Conservation (phyloP, 2,113 vertebrate genomes). For the Oreochromis spilurus region DNA sequence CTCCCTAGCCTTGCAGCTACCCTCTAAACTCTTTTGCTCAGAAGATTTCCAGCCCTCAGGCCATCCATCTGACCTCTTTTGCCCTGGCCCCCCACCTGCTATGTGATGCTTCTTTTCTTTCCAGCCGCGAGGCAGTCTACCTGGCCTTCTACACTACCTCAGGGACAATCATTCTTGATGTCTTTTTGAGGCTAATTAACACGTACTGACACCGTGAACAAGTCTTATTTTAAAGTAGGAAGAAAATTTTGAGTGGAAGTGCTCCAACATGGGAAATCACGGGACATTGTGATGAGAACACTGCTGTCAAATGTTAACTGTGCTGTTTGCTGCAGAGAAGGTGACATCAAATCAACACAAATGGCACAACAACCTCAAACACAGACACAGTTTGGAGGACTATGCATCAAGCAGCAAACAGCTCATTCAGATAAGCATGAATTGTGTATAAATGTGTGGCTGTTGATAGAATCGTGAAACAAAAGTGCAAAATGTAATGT, state of each 20-base stretch:
- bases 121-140: not conserved
- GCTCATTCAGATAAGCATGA: not conserved
- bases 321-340: not conserved
- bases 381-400: not conserved
- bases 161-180: not conserved
- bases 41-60: not conserved
- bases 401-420: not conserved
- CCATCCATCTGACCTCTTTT: not conserved
- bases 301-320: not conserved
- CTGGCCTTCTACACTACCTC: not conserved
- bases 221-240: not conserved
- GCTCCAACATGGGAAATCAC: not conserved
- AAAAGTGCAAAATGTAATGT: not conserved
- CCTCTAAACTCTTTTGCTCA: not conserved
- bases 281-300: not conserved
- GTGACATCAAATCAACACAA: not conserved
- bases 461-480: not conserved
- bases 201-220: not conserved
- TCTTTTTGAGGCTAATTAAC: not conserved
- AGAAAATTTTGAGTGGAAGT: not conserved
- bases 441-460: not conserved
- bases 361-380: not conserved
- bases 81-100: not conserved
- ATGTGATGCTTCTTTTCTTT: not conserved
- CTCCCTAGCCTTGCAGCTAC: not conserved